Percentiles rank a stretch among this genome's conserved stretches.
These are phyloP conservation scores for Sphinx pinastri DNA, from an alignment of 2,888 invertebrate genomes.

Conservation along the genomic window DNA sequence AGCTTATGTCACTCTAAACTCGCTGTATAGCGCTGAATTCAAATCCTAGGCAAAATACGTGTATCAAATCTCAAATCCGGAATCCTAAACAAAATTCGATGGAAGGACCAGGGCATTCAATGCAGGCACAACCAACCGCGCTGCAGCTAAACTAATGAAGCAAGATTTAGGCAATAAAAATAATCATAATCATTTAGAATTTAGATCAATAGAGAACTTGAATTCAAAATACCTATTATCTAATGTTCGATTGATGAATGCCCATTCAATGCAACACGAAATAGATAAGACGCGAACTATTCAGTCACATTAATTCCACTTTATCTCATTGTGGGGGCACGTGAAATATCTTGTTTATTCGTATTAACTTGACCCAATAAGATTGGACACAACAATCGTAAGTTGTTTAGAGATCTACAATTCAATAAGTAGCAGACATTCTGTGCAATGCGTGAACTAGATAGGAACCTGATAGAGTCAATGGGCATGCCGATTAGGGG, in stretches of 20 bases:
- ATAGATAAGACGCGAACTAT: slow-evolving; percentile 31
- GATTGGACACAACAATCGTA: slow-evolving; percentile 25
- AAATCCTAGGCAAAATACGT: too few relatives aligned
- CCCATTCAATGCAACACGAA: slow-evolving; percentile 19
- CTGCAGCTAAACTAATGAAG: too few relatives aligned
- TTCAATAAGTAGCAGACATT: slow-evolving; percentile 34
- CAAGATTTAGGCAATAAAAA: too few relatives aligned
- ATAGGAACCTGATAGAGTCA: slow-evolving; percentile 35
- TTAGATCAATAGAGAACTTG: not conserved
- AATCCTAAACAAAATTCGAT: too few relatives aligned
- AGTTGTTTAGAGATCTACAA: slow-evolving; percentile 33
- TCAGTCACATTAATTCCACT: slow-evolving; percentile 35
- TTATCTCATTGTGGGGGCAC: slow-evolving; percentile 30
- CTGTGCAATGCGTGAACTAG: slow-evolving; percentile 33
- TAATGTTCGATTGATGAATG: slow-evolving; percentile 18
- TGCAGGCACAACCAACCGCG: too few relatives aligned
- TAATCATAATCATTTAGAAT: not conserved
- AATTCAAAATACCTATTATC: slow-evolving; percentile 8
- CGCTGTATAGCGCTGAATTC: too few relatives aligned
- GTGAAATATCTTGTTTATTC: slow-evolving; percentile 33
- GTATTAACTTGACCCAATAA: slow-evolving; percentile 42
- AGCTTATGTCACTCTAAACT: too few relatives aligned
- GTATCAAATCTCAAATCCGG: too few relatives aligned
- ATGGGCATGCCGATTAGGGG: slow-evolving; percentile 41
- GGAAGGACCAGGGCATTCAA: too few relatives aligned